phyloP scores from a whole-genome alignment of 53 echinoderm and acorn worm genomes.

The Luidia sarsii region DNA sequence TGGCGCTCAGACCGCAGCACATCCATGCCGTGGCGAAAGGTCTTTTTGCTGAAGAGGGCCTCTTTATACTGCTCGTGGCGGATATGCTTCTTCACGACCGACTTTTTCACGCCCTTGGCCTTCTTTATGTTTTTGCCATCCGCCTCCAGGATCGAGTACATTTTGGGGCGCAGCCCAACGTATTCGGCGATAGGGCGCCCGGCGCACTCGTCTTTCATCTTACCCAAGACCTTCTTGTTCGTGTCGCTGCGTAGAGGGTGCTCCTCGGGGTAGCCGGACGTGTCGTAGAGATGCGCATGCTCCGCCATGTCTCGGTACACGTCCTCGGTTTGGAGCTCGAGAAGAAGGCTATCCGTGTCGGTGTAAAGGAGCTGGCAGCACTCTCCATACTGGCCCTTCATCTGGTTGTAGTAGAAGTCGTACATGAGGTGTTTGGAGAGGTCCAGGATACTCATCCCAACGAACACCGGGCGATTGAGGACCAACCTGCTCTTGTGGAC shows the following conservation, averaged over 20 bases:
- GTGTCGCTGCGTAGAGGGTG: constrained; percentile 4
- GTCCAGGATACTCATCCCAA: constrained; percentile 48
- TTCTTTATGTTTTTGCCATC: constrained; percentile 16
- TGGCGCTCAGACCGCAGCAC: constrained; percentile 28
- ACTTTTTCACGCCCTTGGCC: constrained; percentile 49
- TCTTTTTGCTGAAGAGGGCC: constrained; percentile 9
- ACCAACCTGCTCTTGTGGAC: constrained; percentile 3
- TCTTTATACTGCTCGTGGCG: constrained; percentile 30
- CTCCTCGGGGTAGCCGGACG: constrained; percentile 32
- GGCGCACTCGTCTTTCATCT: constrained; percentile 60
- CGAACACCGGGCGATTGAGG: constrained; percentile 20
- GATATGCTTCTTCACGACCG: constrained; percentile 22
- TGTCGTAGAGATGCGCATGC: constrained; percentile 29
- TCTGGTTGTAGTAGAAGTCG: constrained; percentile 54
- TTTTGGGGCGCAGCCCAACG: constrained; percentile 35
- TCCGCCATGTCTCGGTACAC: constrained; percentile 41
- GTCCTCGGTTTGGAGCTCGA: constrained; percentile 44
- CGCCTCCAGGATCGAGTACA: constrained; percentile 35
- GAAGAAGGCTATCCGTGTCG: constrained; percentile 49
- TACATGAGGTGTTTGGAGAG: constrained; percentile 53
- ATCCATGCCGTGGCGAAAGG: constrained; percentile 27
- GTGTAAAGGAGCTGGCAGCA: constrained; percentile 30
- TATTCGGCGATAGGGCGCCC: constrained; percentile 27
- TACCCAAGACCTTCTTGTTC: constrained; percentile 53
- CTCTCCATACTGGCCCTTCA: constrained; percentile 28